These are phyloP conservation scores for Varecia variegata DNA, from an alignment of 2,797 vertebrate genomes.

Conservation along the genomic window DNA sequence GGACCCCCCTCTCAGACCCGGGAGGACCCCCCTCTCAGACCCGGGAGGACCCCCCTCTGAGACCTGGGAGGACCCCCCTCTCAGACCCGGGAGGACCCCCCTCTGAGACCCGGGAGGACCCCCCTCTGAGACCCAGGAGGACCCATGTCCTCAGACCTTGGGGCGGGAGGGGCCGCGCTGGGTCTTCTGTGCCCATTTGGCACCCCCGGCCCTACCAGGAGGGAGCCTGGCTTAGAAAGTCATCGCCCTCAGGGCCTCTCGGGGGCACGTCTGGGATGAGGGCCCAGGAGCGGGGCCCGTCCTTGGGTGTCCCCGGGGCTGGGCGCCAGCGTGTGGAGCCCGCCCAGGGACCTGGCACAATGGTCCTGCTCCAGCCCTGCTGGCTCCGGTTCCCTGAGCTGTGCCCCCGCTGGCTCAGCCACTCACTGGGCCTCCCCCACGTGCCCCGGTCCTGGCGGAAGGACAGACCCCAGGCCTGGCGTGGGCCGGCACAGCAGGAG, in stretches of 20 bases:
- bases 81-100: too few relatives aligned
- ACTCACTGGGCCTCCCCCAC: accelerated
- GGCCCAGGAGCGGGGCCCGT: accelerated
- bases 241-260: background rate
- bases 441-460: background rate
- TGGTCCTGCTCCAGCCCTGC: background rate
- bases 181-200: too few relatives aligned
- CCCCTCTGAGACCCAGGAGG: background rate
- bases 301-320: background rate
- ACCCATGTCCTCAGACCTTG: accelerated
- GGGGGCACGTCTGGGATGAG: background rate
- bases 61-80: too few relatives aligned
- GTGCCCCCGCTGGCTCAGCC: background rate
- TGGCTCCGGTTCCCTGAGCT: constrained; percentile 21
- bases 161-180: background rate
- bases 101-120: background rate
- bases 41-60: too few relatives aligned
- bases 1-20: background rate
- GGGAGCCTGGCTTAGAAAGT: background rate
- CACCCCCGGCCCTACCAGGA: too few relatives aligned
- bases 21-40: background rate
- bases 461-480: background rate
- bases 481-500: background rate
- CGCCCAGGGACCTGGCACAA: background rate
- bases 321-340: background rate